These are phyloP conservation scores for Brachylomia viminalis DNA, from an alignment of 2,888 invertebrate genomes.

Conservation along the genomic window DNA sequence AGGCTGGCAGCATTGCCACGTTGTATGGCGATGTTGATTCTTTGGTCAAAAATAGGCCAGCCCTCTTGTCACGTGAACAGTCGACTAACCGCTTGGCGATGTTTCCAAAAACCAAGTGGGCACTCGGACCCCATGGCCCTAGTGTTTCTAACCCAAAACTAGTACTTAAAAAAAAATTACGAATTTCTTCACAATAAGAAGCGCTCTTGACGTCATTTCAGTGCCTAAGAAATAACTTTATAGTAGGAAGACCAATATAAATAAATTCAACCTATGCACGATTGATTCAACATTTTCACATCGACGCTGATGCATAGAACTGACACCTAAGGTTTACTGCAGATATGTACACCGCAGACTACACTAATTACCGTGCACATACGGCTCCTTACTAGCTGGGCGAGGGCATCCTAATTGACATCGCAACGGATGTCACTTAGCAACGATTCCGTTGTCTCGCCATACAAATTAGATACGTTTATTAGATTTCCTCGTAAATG, in stretches of 20 bases:
- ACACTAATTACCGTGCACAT: constrained; percentile 65
- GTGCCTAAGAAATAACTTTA: no score
- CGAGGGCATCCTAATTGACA: constrained; percentile 78
- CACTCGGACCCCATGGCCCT: no score
- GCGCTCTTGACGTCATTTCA: no score
- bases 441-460: constrained; percentile 66
- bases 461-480: constrained; percentile 67
- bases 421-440: constrained; percentile 80
- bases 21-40: no score
- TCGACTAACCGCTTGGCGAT: no score
- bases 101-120: no score
- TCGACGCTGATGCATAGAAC: constrained; percentile 21
- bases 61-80: no score
- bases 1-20: no score
- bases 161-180: no score
- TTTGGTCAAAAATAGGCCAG: no score
- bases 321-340: constrained; percentile 44
- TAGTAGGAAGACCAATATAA: background rate
- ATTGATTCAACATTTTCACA: constrained; percentile 15
- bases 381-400: constrained; percentile 64
- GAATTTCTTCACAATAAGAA: no score
- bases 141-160: no score
- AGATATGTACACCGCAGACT: constrained; percentile 55
- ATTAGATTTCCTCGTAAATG: constrained; percentile 71
- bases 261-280: background rate